Conservation (phyloP, 92 coral and sea anemone species). For the Phenganax marumi region DNA sequence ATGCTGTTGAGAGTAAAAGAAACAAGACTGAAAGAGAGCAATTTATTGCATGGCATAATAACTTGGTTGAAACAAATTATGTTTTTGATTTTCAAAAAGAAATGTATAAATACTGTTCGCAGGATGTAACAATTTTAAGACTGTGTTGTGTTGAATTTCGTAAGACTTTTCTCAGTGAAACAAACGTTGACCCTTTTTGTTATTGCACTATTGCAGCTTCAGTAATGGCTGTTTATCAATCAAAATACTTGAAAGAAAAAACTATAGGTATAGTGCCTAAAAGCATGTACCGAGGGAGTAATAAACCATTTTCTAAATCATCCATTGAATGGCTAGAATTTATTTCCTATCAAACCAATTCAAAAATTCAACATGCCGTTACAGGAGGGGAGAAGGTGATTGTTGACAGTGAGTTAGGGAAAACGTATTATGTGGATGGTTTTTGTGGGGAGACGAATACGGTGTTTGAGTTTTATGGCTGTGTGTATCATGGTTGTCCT, state of each 20-base stretch:
- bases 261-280: conserved; percentile 49
- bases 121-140: conserved; percentile 43
- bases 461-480: conserved; percentile 40
- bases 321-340: conserved; percentile 51
- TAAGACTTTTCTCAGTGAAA: neutral
- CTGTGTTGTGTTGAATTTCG: conserved; percentile 1
- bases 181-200: conserved; percentile 49
- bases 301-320: conserved; percentile 38
- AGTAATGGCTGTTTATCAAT: no score
- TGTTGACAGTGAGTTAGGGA: conserved; percentile 29
- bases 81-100: no score
- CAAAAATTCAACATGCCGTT: conserved; percentile 42
- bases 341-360: conserved; percentile 8
- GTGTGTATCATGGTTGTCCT: conserved; percentile 45
- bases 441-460: neutral
- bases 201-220: conserved; percentile 52
- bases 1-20: no score
- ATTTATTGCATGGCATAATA: no score
- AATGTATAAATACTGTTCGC: conserved; percentile 35
- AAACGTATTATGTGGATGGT: conserved; percentile 52
- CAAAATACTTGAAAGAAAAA: no score
- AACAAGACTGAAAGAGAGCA: no score
- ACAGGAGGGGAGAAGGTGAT: no score
- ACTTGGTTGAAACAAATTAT: no score
- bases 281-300: conserved; percentile 27